Conservation (phyloP, 2,797 vertebrate genomes). For the Poecilia picta region DNA sequence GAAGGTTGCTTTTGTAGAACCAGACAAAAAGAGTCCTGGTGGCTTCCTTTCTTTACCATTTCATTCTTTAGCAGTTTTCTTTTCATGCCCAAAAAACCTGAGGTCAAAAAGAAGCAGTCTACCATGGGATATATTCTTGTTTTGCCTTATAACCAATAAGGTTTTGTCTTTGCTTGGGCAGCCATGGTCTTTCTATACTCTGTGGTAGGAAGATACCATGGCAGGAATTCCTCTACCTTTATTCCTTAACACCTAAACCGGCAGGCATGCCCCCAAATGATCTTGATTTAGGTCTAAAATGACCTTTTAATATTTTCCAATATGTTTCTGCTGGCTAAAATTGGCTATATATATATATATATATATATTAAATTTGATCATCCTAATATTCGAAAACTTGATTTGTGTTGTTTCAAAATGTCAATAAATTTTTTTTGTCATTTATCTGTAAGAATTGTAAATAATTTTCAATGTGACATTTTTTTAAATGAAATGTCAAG, state of each 20-base stretch:
- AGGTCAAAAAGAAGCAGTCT: neutral
- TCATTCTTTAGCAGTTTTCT: neutral
- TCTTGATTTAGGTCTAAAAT: neutral
- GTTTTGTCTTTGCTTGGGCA: neutral
- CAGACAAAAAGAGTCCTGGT: neutral
- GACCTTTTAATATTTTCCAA: neutral
- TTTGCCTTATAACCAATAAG: neutral
- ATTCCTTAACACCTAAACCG: neutral
- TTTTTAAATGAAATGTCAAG: neutral
- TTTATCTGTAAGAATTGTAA: neutral
- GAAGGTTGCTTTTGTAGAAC: neutral
- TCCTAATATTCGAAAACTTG: neutral
- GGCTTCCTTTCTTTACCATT: neutral
- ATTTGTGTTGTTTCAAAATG: neutral
- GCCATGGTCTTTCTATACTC: neutral
- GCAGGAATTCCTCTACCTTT: neutral
- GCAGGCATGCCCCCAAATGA: neutral
- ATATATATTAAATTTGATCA: too few species aligned
- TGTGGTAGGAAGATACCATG: too few species aligned
- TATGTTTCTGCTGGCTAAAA: neutral
- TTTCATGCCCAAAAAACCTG: neutral
- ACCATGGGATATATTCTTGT: neutral
- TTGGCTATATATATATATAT: too few species aligned
- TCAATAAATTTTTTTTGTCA: neutral
- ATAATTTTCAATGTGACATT: neutral